Conservation (phyloP, 2,888 invertebrate genomes). For the Metalampra italica region DNA sequence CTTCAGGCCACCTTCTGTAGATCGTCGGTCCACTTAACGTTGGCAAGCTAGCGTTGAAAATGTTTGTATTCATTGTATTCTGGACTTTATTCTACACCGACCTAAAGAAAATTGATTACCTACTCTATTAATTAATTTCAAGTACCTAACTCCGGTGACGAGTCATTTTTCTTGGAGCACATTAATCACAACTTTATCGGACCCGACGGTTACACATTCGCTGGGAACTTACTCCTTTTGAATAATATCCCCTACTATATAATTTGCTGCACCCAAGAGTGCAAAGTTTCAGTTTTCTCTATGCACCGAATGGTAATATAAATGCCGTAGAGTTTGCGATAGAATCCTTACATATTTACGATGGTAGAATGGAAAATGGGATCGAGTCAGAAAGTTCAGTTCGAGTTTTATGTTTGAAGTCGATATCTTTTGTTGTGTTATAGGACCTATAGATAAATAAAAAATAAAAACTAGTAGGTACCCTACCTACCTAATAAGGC, state of each 20-base stretch:
- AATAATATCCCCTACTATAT: conserved; percentile 13
- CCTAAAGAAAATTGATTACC: neutral
- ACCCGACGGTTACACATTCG: conserved; percentile 9
- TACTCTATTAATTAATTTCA: neutral
- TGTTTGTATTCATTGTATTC: too few species aligned
- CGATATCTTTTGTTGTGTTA: neutral
- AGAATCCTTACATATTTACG: conserved; percentile 8
- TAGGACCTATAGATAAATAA: too few species aligned
- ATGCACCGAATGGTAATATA: conserved; percentile 4
- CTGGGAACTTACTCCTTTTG: conserved; percentile 9
- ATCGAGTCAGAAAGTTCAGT: conserved; percentile 2
- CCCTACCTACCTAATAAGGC: too few species aligned
- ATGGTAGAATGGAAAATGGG: neutral
- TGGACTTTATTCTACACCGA: too few species aligned
- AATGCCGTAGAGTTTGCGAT: conserved; percentile 7
- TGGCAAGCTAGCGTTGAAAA: too few species aligned
- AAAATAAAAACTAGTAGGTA: too few species aligned
- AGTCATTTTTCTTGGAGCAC: conserved; percentile 15
- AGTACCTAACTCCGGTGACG: conserved; percentile 4
- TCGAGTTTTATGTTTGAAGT: neutral
- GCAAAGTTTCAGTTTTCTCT: conserved; percentile 12
- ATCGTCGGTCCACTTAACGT: too few species aligned
- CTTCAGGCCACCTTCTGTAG: too few species aligned
- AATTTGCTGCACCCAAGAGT: conserved; percentile 17
- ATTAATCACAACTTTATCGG: conserved; percentile 17